Conservation (phyloP, 2,888 invertebrate species). For the Nomada fabriciana region DNA sequence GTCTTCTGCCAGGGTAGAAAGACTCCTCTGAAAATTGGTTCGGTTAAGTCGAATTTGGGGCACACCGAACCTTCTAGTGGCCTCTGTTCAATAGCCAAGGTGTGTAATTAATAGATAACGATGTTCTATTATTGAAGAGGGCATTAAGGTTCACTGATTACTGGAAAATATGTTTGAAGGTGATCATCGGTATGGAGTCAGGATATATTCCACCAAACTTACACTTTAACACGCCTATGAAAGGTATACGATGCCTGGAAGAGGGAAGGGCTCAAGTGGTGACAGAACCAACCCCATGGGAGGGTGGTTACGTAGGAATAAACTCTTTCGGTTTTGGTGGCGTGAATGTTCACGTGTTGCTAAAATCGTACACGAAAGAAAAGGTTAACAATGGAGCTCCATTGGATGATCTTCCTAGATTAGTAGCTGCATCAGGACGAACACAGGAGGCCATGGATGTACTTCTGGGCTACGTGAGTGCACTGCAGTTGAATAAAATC, state of each 20-base stretch:
- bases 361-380: conserved; percentile 87
- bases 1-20: conserved; percentile 91
- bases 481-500: not conserved
- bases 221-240: conserved; percentile 89
- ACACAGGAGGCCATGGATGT: conserved; percentile 90
- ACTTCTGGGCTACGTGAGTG: conserved; percentile 87
- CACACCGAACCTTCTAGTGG: conserved; percentile 96
- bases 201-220: conserved; percentile 94
- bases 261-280: conserved; percentile 90
- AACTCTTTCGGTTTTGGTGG: conserved; percentile 98
- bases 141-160: not conserved
- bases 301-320: conserved; percentile 90
- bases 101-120: conserved; percentile 72
- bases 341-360: conserved; percentile 90
- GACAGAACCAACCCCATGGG: conserved; percentile 88
- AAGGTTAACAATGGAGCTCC: conserved; percentile 88
- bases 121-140: not conserved
- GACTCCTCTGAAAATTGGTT: conserved; percentile 93
- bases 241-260: conserved; percentile 87
- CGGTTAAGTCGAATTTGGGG: conserved; percentile 97
- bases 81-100: conserved; percentile 93
- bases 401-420: conserved; percentile 88
- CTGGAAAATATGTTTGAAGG: conserved; percentile 78
- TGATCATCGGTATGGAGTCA: conserved; percentile 92
- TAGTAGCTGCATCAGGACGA: conserved; percentile 91